phyloP scores from a whole-genome alignment of 2,888 invertebrate genomes.

The Emmelina monodactyla region DNA sequence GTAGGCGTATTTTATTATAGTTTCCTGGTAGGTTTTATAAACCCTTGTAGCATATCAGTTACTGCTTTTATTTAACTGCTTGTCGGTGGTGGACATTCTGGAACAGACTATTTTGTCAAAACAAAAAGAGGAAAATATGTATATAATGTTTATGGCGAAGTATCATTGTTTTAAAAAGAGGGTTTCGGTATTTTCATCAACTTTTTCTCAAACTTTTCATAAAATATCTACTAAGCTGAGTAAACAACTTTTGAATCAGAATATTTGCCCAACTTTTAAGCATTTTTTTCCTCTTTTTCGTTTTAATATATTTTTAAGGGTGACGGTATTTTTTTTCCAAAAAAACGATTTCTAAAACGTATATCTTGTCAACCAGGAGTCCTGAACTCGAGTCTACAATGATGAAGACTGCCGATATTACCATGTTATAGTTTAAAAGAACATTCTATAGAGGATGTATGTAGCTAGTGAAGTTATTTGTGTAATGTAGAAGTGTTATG shows the following conservation, averaged over 20 bases:
- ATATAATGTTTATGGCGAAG: no score
- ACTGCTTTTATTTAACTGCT: background rate
- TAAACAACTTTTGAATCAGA: background rate
- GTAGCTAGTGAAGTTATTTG: constrained; percentile 10
- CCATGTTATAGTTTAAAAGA: constrained; percentile 30
- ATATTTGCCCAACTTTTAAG: background rate
- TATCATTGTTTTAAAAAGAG: background rate
- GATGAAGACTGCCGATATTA: constrained; percentile 41
- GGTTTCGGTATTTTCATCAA: background rate
- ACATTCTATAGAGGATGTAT: constrained; percentile 11
- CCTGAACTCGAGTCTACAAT: constrained; percentile 38
- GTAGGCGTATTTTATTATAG: background rate
- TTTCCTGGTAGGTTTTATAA: background rate
- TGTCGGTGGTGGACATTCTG: no score
- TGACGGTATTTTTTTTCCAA: background rate
- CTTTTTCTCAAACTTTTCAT: background rate
- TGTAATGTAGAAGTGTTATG: no score
- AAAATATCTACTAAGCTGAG: background rate
- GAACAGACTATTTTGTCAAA: no score
- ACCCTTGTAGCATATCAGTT: background rate
- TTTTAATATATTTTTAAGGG: background rate
- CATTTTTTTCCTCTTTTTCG: no score
- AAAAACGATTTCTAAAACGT: background rate
- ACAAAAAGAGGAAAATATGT: no score
- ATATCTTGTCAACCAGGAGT: constrained; percentile 29